Percentiles rank a stretch among this genome's conserved stretches.
Evolutionary conservation across 1,140 invertebrate genomes (phyloP).

Genomic region (Meloidogyne exigua): DNA sequence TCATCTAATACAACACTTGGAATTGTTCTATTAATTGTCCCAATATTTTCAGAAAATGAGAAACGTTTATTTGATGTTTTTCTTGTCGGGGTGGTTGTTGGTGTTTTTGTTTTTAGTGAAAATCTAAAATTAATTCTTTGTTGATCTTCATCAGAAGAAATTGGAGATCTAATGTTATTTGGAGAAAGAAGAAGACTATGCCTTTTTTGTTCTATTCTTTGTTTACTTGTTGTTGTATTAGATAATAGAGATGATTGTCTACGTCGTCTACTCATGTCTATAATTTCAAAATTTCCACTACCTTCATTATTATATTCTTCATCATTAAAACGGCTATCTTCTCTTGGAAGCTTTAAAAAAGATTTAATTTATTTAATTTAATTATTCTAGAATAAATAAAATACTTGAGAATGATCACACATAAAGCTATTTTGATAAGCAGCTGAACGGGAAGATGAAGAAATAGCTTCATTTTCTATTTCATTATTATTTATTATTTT

Average conservation of each 20-base stretch:
- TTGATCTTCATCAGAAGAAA: slow-evolving; percentile 24
- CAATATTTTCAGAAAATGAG: slow-evolving; percentile 15
- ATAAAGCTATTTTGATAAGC: slow-evolving; percentile 50
- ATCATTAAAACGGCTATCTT: slow-evolving; percentile 33
- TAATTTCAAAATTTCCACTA: neutral
- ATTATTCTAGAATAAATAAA: no score
- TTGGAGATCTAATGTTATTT: slow-evolving; percentile 5
- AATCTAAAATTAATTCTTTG: slow-evolving; percentile 15
- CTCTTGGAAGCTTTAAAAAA: slow-evolving; percentile 43
- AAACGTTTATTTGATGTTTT: slow-evolving; percentile 23
- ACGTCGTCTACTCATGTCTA: neutral
- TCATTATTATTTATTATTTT: slow-evolving; percentile 15
- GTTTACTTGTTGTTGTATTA: slow-evolving; percentile 2
- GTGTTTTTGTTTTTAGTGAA: neutral
- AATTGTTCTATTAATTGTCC: neutral
- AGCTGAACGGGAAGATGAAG: slow-evolving; percentile 7
- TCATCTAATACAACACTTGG: slow-evolving; percentile 24
- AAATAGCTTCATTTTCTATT: slow-evolving; percentile 3
- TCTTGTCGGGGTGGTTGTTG: slow-evolving; percentile 12
- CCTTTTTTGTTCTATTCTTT: slow-evolving; percentile 24
- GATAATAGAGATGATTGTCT: slow-evolving; percentile 4
- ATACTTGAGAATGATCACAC: slow-evolving; percentile 53
- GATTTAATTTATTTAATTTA: neutral
- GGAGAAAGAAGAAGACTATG: slow-evolving; percentile 20
- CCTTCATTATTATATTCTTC: slow-evolving; percentile 10